Evolutionary conservation across 2,888 invertebrate genomes (phyloP).

Genomic region (Lutraria lutraria): DNA sequence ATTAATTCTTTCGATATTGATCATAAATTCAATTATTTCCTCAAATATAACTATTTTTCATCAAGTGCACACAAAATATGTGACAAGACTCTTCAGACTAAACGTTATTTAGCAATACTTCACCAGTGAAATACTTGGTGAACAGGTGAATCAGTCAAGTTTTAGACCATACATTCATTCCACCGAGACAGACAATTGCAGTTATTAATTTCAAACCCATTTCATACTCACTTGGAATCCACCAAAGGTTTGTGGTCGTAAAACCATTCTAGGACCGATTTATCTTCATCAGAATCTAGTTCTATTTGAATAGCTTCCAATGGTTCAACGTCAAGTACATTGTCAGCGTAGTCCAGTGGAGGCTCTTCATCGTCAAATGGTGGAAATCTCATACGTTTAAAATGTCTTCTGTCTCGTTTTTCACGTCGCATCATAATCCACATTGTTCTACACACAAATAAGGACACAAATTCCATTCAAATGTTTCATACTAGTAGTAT

Average conservation of each 20-base stretch:
- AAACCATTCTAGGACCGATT: slow-evolving; percentile 95
- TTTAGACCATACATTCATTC: no score
- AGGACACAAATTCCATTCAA: not conserved
- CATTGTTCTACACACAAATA: slow-evolving; percentile 92
- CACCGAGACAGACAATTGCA: no score
- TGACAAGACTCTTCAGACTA: no score
- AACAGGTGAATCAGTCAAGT: no score
- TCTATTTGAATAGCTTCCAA: slow-evolving; percentile 99
- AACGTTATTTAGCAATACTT: no score
- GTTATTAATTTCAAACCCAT: not conserved
- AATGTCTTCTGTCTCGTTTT: slow-evolving; percentile 98
- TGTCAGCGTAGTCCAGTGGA: slow-evolving; percentile 99
- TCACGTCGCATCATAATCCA: slow-evolving; percentile 99
- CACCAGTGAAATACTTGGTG: no score
- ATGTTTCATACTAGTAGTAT: no score
- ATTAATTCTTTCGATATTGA: no score
- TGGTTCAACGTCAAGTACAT: slow-evolving; percentile 99
- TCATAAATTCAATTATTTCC: no score
- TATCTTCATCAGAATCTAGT: slow-evolving; percentile 95
- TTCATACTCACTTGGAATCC: slow-evolving; percentile 90
- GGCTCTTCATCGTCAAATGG: slow-evolving; percentile 99
- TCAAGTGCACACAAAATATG: no score
- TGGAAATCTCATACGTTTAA: slow-evolving; percentile 99
- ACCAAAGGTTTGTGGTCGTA: slow-evolving; percentile 99
- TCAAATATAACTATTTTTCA: no score